Evolutionary conservation across 2,797 vertebrate genomes (phyloP), one percentile per base, ranked within the genome.

Genomic region (Pterois miles): DNA sequence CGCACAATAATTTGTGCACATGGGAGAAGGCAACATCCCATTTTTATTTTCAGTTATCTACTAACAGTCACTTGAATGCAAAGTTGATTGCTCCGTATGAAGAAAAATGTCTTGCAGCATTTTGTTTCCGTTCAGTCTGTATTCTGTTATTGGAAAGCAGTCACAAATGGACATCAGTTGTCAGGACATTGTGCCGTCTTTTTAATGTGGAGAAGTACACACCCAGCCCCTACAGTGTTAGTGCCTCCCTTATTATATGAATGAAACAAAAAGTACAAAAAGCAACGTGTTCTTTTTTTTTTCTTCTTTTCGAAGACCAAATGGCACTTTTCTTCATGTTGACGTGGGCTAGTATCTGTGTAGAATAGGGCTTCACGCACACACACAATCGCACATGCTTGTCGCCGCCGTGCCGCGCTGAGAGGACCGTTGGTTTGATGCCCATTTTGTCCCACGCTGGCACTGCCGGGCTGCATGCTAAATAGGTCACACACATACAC

Each of bases 401-500:
- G 34, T 50, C 43, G 43, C 7, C 43, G 8, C 18, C 14, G 72
- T 82, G 68, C 54, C 87, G 63, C 6, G 63, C 76, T 82, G 76
- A 82, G 75, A 71, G 36, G 58, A 40, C 75, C 7, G 53, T 68
- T 87, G 78, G 85, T 81, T 57, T 46, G 54, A 72, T 75, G 78
- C 83, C 83, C 65, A 65, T 81, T 82, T 75, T 76, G 77, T 74
- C 72, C 54, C 53, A 20, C 33, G 27, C 64, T 78, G 83, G 62
- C 79, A 63, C 68, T 66, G 72, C 65, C 43, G 72, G 66, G 66
- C 69, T 71, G 36, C 67, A 76, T 75, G 70, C 58, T n/a, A 87
- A 87, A 80, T 78, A 85, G 81, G 83, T 84, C 83, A 76, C 67
- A 54, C 43, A 65, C 83, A 76, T 64, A 54, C 43, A 65, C 63